Base-by-base conservation (phyloP, 2,888 invertebrate species). In the Glyphotaelius pellucidus region DNA sequence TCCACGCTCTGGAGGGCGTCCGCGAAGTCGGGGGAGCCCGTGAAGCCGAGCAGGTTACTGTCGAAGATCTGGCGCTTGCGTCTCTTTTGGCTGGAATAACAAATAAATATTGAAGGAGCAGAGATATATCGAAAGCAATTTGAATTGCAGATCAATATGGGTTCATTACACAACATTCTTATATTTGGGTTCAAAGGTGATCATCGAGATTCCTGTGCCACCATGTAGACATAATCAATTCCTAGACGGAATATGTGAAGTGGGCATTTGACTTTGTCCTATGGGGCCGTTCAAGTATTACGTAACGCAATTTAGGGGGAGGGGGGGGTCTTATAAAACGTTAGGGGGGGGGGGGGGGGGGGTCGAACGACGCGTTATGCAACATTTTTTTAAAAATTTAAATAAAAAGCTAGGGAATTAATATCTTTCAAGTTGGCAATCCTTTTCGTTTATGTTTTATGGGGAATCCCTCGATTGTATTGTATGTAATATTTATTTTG, bases 1-100 rank as follows among this genome's bases (percentile, higher is more conserved):
- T 98, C 98, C 0, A 98, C 97, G 11, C 97, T 98, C 94, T 98
- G 98, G 1, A 98, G 95, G 0, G 98, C 97, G 93, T 98, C 98
- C 0, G 97, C 97, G 92, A 98, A 96, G 93, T 98, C 98, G 93
- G 97, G 97, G 32, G 96, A 95, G 93, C 96, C 95, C 90, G 96
- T 96, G 91, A 96, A 96, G 11, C 95, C 95, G 9, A 97, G 94
- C 1, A 97, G 93, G 93, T 96, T 97, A 94, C 97, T 96, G 93
- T 97, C 98, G 94, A 98, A 98, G 32, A 97, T 95, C 95, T 98
- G 98, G 93, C 98, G 97, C 94, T 97, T 98, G 93, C 97, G 96
- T 92, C 98, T 96, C 92, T 96, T 94, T 93, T 95, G 95, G 19
- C 96, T 96, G 94, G 94, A 94, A 93, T 80, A 81, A 87, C 90